Evolutionary conservation across 2,113 vertebrate genomes (phyloP), one percentile per base, ranked within the genome.

Genomic region (Oostethus manadensis): DNA sequence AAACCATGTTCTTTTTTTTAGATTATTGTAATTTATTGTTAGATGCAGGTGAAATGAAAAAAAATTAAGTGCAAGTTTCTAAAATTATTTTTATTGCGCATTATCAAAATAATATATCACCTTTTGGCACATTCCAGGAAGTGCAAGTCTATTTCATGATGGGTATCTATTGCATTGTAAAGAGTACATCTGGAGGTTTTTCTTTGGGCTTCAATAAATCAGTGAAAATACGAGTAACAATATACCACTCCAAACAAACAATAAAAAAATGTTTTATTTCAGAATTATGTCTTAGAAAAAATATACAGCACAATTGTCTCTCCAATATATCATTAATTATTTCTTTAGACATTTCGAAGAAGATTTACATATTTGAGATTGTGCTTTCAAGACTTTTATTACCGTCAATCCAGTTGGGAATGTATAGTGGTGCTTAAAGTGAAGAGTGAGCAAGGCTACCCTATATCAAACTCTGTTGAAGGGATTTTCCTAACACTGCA

Each of bases 341-440:
- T 22, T 40, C 6, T 35, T 13, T 22, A 10, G 7, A n/a, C 11
- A 20, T 60, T 67, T 55, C 20, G 35, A 46, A 14, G 16, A 45
- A 63, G 43, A 55, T 57, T n/a, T 54, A 42, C 38, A 11, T 14
- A 42, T 42, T 42, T 42, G 11, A 14, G 13, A 42, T 42, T 42
- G 38, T 54, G 2, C 50, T 18, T 8, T 38, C 46, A 17, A 17
- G 23, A 26, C 22, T 51, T 15, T 14, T 51, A 4, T 9, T 26
- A 51, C 22, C 14, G 1, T 10, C 8, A 29, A 14, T 13, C 23
- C 9, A 16, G 8, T 29, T 29, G 15, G 38, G 38, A 42, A 26
- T 54, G 6, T 10, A 60, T 57, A 68, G 44, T 44, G 10, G 6
- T 29, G 50, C 17, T 33, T 51, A 50, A n/a, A 21, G 8, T 49